phyloP scores from a whole-genome alignment of 2,888 invertebrate genomes.

The Drepanosiphum platanoidis region DNA sequence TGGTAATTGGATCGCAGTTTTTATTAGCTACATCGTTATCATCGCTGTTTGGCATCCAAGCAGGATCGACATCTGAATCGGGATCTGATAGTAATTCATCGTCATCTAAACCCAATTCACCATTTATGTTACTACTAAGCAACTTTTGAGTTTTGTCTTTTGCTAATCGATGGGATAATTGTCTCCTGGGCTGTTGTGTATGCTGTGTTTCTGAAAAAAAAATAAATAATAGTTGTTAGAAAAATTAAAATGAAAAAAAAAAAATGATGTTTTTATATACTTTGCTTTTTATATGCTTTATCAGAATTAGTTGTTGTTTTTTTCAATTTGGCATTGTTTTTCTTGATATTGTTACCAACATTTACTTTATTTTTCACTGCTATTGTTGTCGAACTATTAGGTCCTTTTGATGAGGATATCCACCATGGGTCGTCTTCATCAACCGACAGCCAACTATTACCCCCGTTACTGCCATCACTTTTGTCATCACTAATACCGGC shows the following conservation, averaged over 20 bases:
- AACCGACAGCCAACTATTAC: conserved; percentile 18
- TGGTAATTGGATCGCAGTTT: neutral
- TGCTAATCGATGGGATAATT: conserved; percentile 75
- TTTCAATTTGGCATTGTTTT: neutral
- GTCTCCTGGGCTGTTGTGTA: conserved; percentile 70
- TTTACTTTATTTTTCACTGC: conserved; percentile 20
- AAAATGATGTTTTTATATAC: neutral
- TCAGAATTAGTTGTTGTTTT: neutral
- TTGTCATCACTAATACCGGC: neutral
- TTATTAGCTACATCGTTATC: conserved; percentile 34
- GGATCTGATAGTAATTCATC: conserved; percentile 72
- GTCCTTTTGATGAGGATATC: neutral
- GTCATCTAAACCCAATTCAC: conserved; percentile 70
- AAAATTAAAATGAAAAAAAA: neutral
- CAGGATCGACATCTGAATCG: conserved; percentile 78
- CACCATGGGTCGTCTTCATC: conserved; percentile 25
- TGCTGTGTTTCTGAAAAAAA: conserved; percentile 38
- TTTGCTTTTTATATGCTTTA: conserved; percentile 35
- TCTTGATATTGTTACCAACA: conserved; percentile 23
- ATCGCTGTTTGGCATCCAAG: conserved; percentile 74
- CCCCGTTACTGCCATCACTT: conserved; percentile 12
- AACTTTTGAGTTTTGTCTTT: conserved; percentile 71
- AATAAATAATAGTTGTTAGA: neutral
- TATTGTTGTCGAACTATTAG: neutral
- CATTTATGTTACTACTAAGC: conserved; percentile 66